Evolutionary conservation across 2,797 vertebrate genomes (phyloP), one percentile per base, ranked within the genome.

Genomic region (Argya squamiceps): DNA sequence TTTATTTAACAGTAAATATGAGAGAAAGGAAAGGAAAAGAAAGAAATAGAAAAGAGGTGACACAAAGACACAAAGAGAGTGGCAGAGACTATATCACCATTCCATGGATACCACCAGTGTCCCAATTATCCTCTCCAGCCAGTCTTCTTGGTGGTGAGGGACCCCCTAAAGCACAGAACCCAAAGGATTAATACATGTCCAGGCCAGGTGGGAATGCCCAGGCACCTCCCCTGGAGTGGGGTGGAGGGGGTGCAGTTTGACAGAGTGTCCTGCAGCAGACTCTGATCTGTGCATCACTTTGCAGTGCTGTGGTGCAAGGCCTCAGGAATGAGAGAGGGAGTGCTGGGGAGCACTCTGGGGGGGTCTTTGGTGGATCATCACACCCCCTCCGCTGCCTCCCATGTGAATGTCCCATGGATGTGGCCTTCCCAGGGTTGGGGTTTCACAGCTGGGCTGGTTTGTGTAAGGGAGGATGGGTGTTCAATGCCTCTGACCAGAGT

Each of bases 21-120:
- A 58, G 19, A 46, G n/a, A 46, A 44, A 44, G 43, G 44, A 12
- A 58, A 34, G 20, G 16, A 29, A 30, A 26, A 41, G 30, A 49
- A 49, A 41, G 15, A 41, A 68, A 19, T 30, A 15, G 24, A 49
- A 29, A 49, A 59, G 12, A 34, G 20, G 4, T 34, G 15, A 22
- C 44, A 21, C 21, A 44, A 44, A 44, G 43, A 41, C 15, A 58
- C 29, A 46, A 65, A 39, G 39, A n/a, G 41, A 27, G 34, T 14
- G 43, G 47, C 34, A 55, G 23, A 56, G 30, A 39, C 10, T 58
- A 12, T 21, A 39, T 23, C 43, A 29, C 6, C 19, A n/a, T 26
- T 47, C 41, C 6, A 3, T 14, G 14, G 34, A 22, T 56, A 29
- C 18, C 12, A n/a, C 23, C 0, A 0, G 3, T 6, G 4, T n/a